These are phyloP conservation scores for Tetragnatha montana DNA, from an alignment of 2,888 invertebrate genomes.

Conservation along the genomic window DNA sequence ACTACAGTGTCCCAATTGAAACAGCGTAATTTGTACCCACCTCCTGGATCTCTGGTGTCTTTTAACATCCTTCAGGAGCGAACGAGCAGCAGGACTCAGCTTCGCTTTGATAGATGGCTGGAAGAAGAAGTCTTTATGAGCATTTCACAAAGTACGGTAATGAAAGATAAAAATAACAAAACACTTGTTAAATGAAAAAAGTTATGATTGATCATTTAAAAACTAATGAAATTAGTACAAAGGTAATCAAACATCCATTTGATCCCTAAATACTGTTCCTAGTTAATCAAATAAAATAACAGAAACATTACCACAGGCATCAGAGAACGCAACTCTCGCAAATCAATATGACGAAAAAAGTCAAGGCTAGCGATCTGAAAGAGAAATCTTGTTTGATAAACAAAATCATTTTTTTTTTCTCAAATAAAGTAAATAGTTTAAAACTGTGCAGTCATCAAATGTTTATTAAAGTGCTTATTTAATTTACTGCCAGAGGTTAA, in stretches of 20 bases:
- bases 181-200: not conserved
- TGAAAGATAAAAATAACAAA: not conserved
- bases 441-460: not conserved
- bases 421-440: not conserved
- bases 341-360: conserved; percentile 90
- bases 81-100: conserved; percentile 60
- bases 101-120: conserved; percentile 63
- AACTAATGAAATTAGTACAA: no score
- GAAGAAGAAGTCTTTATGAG: conserved; percentile 73
- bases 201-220: no score
- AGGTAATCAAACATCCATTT: no score
- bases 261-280: not conserved
- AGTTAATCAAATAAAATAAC: not conserved
- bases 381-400: not conserved
- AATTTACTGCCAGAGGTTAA: no score
- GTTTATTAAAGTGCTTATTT: no score
- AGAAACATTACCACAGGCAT: conserved; percentile 82
- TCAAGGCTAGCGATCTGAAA: conserved; percentile 84
- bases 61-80: conserved; percentile 62
- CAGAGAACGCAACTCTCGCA: conserved; percentile 90
- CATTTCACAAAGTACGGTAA: not conserved
- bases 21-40: conserved; percentile 1
- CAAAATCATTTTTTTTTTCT: not conserved
- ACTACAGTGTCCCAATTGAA: not conserved
- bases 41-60: conserved; percentile 59